Evolutionary conservation across 2,113 vertebrate species (phyloP).

Genomic region (Tringa solitaria): DNA sequence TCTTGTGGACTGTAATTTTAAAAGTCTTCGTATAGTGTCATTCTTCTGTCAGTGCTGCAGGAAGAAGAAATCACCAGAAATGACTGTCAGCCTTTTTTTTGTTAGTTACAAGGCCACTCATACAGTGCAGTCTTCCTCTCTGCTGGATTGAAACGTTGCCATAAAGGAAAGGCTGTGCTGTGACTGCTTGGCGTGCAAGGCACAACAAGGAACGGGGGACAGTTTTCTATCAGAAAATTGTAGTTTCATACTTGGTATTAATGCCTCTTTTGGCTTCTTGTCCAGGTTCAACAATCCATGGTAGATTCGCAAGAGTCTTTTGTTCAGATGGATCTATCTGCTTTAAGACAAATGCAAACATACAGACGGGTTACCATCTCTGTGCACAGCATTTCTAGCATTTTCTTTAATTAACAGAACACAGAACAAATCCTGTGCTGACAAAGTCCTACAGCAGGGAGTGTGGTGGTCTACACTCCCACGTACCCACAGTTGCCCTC

Average conservation of each 20-base stretch:
- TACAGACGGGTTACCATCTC: not conserved
- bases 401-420: not conserved
- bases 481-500: not conserved
- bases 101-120: conserved; percentile 85
- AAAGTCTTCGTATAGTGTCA: conserved; percentile 80
- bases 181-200: conserved; percentile 85
- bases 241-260: conserved; percentile 99
- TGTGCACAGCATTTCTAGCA: not conserved
- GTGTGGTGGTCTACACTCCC: not conserved
- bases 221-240: conserved; percentile 97
- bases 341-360: conserved; percentile 73
- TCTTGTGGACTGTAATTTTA: conserved; percentile 78
- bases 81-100: conserved; percentile 87
- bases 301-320: conserved; percentile 97
- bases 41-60: conserved; percentile 80
- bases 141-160: conserved; percentile 81
- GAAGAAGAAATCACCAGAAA: conserved; percentile 81
- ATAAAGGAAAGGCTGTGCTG: conserved; percentile 85
- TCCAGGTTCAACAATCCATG: conserved; percentile 99
- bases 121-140: conserved; percentile 82
- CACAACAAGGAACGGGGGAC: conserved; percentile 90
- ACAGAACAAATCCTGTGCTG: not conserved
- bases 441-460: not conserved
- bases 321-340: conserved; percentile 99
- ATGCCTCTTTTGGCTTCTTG: conserved; percentile 99